Evolutionary conservation across 2,888 invertebrate species (phyloP), one percentile per base, ranked within the genome.

Genomic region (Temnothorax unifasciatus): DNA sequence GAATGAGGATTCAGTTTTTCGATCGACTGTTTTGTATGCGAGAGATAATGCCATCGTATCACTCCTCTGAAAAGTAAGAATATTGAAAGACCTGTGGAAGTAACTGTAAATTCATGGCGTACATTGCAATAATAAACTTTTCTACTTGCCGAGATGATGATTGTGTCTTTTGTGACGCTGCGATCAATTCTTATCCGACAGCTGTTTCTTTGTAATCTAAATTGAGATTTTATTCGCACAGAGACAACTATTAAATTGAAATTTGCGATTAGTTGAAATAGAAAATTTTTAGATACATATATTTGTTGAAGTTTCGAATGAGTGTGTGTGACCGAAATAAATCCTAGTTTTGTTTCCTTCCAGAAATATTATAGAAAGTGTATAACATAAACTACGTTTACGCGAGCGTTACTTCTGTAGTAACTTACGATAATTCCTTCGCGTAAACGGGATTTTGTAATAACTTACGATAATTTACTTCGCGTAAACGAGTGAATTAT

Each of bases 1-100:
- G 79, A 79, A 73, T 79, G 57, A 57, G 34, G 44, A 57, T 79
- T 79, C 74, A 74, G 79, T 79, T 73, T 73, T 79, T 57, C 71
- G 57, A 79, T 71, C 57, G 57, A 73, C 57, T 73, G 25, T 79
- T 79, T 73, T 59, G 44, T 79, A 79, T 47, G 74, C 18, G 79
- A 73, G 57, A 77, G 44, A 79, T 34, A 73, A 47, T 41, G 18
- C 25, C 38, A n/a, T 41, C 13, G 44, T 25, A 13, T 41, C 18
- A 44, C 57, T 73, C 29, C 34, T 34, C 21, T 34, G 74, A 73
- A 73, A 47, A 79, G 21, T 34, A 79, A 79, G 44, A 71, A 71
- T 79, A 57, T 15, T 18, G 54, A 18, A 29, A 71, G 57, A 21
- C 34, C 44, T 73, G 57, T 44, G 34, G 57, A 21, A 79, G 8